A percentile compares a stretch with the other conserved stretches of the same genome.
Evolutionary conservation across 2,113 vertebrate species (phyloP).

Genomic region (Antechinus flavipes): DNA sequence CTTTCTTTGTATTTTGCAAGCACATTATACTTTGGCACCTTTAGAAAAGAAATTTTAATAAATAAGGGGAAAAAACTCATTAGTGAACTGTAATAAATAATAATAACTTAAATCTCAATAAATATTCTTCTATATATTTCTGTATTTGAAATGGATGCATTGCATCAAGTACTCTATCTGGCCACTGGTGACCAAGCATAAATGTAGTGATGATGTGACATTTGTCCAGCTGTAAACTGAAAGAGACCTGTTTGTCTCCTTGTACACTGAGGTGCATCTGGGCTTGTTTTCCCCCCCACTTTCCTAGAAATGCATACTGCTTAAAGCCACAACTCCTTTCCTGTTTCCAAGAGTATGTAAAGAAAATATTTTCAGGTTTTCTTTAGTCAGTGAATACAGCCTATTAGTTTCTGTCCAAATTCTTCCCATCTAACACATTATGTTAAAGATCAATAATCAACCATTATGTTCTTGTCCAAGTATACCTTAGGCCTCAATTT

Average conservation of each 20-base stretch:
- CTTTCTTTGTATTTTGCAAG: conserved; percentile 83
- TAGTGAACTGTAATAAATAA: conserved; percentile 98
- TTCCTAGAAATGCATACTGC: conserved; percentile 81
- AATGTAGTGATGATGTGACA: conserved; percentile 83
- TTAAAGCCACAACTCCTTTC: conserved; percentile 81
- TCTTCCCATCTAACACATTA: conserved; percentile 53
- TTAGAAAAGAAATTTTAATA: conserved; percentile 92
- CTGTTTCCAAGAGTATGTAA: conserved; percentile 60
- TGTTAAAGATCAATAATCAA: conserved; percentile 45
- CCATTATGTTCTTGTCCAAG: neutral
- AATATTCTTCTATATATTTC: conserved; percentile 94
- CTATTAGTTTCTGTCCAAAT: conserved; percentile 64
- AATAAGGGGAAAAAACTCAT: conserved; percentile 93
- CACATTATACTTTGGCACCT: conserved; percentile 92
- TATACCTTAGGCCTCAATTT: conserved; percentile 55
- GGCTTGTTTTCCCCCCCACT: conserved; percentile 67
- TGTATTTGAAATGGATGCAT: conserved; percentile 92
- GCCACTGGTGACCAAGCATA: conserved; percentile 87
- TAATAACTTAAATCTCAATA: conserved; percentile 99
- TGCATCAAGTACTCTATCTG: conserved; percentile 89
- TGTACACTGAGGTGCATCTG: conserved; percentile 28
- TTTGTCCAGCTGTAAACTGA: conserved; percentile 88
- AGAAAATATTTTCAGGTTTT: conserved; percentile 65
- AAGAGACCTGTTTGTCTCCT: conserved; percentile 55
- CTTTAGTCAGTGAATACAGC: conserved; percentile 56